These are phyloP conservation scores for Hormiphora californensis DNA, from an alignment of 37 sponge, comb jelly and placozoan species.

Conservation along the genomic window DNA sequence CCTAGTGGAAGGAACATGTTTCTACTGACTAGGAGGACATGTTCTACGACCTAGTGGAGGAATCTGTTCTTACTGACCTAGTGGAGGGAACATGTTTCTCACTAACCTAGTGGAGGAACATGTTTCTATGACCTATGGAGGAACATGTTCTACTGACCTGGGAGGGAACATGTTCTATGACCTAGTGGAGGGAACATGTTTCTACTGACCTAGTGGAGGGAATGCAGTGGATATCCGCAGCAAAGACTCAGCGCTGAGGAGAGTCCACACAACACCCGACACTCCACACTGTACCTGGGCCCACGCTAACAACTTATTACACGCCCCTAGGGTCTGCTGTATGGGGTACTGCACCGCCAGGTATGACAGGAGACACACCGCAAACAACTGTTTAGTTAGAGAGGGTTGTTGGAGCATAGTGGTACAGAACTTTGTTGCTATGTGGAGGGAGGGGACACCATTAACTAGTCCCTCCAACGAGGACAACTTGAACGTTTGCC, in stretches of 20 bases:
- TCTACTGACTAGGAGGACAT: no score
- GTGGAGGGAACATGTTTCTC: no score
- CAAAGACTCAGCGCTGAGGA: neutral
- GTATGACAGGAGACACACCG: conserved; percentile 12
- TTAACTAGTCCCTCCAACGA: conserved; percentile 30
- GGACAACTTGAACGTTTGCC: conserved; percentile 20
- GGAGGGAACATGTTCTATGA: no score
- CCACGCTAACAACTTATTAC: conserved; percentile 33
- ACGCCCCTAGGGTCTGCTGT: conserved; percentile 39
- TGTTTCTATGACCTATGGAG: no score
- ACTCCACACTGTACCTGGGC: neutral
- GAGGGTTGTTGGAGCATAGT: conserved; percentile 10
- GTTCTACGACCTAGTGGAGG: no score
- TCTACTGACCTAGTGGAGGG: conserved; percentile 5
- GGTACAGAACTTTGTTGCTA: neutral
- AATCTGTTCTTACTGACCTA: no score
- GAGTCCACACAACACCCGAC: neutral
- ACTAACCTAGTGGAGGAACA: no score
- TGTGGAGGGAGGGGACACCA: conserved; percentile 42
- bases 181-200: no score
- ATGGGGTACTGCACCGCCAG: conserved; percentile 44
- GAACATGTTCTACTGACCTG: no score
- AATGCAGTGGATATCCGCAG: conserved; percentile 7
- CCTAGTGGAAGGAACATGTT: no score
- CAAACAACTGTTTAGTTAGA: conserved; percentile 25